Evolutionary conservation across 2,113 vertebrate genomes (phyloP).

Genomic region (Chinchilla lanigera): DNA sequence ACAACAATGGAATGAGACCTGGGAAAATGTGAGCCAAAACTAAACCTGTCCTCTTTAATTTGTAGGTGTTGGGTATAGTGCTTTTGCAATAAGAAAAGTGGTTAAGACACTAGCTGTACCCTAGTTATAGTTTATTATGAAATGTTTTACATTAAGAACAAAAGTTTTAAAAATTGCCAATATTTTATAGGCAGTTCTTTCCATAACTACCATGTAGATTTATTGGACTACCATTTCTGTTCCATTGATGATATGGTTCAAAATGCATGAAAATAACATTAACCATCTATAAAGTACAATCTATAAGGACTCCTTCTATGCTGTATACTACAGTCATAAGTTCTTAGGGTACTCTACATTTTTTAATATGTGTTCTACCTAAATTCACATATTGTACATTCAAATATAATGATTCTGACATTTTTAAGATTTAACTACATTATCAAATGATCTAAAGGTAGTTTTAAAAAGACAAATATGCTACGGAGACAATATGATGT

Average conservation of each 20-base stretch:
- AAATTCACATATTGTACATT: background rate
- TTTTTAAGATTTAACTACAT: background rate
- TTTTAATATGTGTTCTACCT: background rate
- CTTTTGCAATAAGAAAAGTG: background rate
- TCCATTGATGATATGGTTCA: background rate
- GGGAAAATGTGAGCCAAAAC: background rate
- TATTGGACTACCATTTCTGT: background rate
- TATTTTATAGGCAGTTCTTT: background rate
- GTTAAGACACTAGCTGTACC: background rate
- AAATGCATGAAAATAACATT: background rate
- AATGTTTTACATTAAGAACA: background rate
- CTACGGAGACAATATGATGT: too few species aligned
- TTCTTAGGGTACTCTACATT: background rate
- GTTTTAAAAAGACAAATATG: background rate
- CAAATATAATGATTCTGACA: background rate
- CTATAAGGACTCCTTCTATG: background rate
- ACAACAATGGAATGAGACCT: background rate
- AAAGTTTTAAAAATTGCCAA: background rate
- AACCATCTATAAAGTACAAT: background rate
- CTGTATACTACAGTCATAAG: background rate
- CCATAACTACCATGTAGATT: background rate
- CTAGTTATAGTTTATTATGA: background rate
- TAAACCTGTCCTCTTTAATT: background rate
- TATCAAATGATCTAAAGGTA: background rate
- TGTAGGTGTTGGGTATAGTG: background rate